Conservation (phyloP, 2,797 vertebrate genomes). For the Okamejei kenojei region DNA sequence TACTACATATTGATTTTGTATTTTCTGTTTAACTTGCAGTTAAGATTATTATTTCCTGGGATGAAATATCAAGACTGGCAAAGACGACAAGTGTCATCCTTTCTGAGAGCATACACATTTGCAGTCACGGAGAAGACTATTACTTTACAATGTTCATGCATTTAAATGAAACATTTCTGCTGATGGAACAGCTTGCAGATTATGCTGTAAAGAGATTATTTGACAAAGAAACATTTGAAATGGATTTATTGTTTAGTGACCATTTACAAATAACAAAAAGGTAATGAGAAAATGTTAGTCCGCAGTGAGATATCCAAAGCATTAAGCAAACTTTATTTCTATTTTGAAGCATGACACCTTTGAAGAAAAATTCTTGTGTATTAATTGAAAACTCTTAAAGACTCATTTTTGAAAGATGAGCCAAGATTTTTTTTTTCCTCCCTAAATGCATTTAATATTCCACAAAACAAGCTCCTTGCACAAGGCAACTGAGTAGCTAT, state of each 20-base stretch:
- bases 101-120: constrained; percentile 85
- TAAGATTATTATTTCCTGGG: constrained; percentile 88
- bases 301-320: background rate
- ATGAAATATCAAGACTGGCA: constrained; percentile 84
- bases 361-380: background rate
- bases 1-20: constrained; percentile 40
- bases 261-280: constrained; percentile 89
- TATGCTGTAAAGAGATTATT: constrained; percentile 86
- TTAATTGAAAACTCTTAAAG: background rate
- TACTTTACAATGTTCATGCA: constrained; percentile 97
- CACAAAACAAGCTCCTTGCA: too few relatives aligned
- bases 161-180: constrained; percentile 83
- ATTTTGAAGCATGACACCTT: background rate
- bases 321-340: background rate
- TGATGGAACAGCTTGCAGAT: constrained; percentile 92
- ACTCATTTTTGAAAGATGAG: background rate
- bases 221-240: constrained; percentile 87
- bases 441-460: background rate
- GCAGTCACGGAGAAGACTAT: constrained; percentile 77
- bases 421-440: background rate
- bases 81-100: constrained; percentile 85
- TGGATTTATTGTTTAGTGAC: constrained; percentile 72
- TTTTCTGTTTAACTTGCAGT: constrained; percentile 57
- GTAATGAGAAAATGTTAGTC: constrained; percentile 51
- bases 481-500: background rate